Percentiles rank a stretch among this genome's conserved stretches.
Conservation (phyloP, 1,140 invertebrate genomes). For the Cataglyphis hispanica region DNA sequence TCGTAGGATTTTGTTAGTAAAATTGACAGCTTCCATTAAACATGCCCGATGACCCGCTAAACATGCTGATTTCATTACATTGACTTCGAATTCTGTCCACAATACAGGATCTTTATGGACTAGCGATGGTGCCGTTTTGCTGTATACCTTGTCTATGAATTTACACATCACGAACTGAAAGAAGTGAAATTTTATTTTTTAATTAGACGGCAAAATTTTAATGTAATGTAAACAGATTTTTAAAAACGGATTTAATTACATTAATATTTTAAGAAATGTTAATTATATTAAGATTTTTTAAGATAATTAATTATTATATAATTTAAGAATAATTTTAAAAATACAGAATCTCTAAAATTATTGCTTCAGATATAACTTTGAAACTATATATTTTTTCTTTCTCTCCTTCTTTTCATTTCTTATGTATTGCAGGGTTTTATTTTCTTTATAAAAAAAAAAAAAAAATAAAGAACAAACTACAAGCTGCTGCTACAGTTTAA, state of each 20-base stretch:
- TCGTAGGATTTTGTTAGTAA: neutral
- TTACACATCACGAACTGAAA: slow-evolving; percentile 54
- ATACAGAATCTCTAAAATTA: neutral
- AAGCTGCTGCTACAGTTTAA: neutral
- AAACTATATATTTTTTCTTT: neutral
- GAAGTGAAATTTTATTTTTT: neutral
- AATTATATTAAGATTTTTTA: neutral
- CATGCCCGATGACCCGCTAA: slow-evolving; percentile 39
- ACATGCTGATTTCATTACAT: slow-evolving; percentile 56
- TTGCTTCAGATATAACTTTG: neutral
- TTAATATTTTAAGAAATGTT: neutral
- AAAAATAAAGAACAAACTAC: no score
- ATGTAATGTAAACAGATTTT: neutral
- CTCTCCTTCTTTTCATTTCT: neutral
- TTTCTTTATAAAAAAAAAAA: neutral
- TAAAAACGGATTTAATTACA: neutral
- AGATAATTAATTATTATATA: no score
- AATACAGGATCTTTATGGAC: neutral
- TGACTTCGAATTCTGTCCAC: slow-evolving; percentile 41
- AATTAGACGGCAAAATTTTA: neutral
- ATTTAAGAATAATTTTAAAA: no score
- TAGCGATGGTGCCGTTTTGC: neutral
- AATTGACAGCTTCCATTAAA: neutral
- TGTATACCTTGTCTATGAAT: slow-evolving; percentile 37
- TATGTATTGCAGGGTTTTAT: neutral